Percentiles rank a stretch among this genome's conserved stretches.
These are phyloP conservation scores for Arctia plantaginis DNA, from an alignment of 2,888 invertebrate genomes.

Conservation along the genomic window DNA sequence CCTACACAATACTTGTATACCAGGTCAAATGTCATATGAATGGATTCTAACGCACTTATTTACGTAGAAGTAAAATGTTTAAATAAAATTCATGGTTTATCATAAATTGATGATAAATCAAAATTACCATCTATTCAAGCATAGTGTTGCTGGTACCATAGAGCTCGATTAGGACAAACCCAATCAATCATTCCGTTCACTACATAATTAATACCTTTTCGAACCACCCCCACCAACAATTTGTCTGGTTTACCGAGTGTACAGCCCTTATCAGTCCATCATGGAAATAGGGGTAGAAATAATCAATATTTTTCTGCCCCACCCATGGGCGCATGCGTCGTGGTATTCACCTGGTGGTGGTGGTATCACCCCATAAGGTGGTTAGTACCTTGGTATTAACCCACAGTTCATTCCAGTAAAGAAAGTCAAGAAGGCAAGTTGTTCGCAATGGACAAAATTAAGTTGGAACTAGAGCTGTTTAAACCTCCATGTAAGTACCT, in stretches of 20 bases:
- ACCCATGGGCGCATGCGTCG: conserved; percentile 81
- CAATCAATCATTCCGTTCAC: conserved; percentile 79
- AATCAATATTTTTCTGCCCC: conserved; percentile 82
- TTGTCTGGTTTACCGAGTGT: conserved; percentile 75
- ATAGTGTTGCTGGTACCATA: conserved; percentile 32
- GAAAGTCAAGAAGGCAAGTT: conserved; percentile 58
- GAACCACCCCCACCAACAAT: conserved; percentile 77
- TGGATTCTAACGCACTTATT: not conserved
- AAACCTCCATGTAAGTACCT: conserved; percentile 49
- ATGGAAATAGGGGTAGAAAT: conserved; percentile 75
- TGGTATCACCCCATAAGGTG: conserved; percentile 72
- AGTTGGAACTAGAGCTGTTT: conserved; percentile 30
- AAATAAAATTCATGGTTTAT: not conserved
- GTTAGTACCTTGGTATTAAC: conserved; percentile 67
- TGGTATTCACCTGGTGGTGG: conserved; percentile 75
- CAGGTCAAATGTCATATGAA: not conserved
- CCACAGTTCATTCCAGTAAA: conserved; percentile 74
- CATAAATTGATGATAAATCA: conserved; percentile 14
- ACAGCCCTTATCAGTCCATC: conserved; percentile 79
- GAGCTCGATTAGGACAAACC: conserved; percentile 57
- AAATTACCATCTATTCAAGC: conserved; percentile 9
- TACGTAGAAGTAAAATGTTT: not conserved
- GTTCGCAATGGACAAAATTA: conserved; percentile 31
- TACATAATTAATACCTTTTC: conserved; percentile 81
- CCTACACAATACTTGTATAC: not conserved